Evolutionary conservation across 2,797 vertebrate genomes (phyloP), one percentile per base, ranked within the genome.

Genomic region (Peromyscus melanophrys): DNA sequence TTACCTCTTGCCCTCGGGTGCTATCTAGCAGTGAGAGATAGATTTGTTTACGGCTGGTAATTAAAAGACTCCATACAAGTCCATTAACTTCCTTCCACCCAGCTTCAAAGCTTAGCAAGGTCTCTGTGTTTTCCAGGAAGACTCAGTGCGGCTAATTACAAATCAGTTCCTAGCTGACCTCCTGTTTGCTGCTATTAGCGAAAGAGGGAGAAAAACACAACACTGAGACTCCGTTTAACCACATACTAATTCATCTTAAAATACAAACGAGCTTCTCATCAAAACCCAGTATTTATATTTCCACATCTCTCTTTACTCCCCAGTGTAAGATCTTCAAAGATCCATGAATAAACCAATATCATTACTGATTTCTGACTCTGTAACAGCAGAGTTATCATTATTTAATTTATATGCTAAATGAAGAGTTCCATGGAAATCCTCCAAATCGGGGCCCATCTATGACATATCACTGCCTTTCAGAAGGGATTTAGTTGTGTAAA

Each of bases 1-100:
- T 97, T 98, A 98, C 97, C 98, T 98, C 98, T 97, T 96, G 93
- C 94, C 97, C 97, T 95, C 95, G 96, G 98, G 98, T 98, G 98
- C 98, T 98, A 98, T 96, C 92, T 97, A 97, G 92, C 97, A 96
- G 97, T 94, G 96, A 96, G 94, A 96, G 94, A 97, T 90, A 96
- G 90, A 97, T 97, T 97, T 96, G 95, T 76, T 96, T 91, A 96
- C 89, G 84, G 91, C 84, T 93, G 89, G 55, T 92, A 96, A 97
- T 97, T 97, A 96, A 96, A 96, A 97, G 96, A 95, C 89, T 95
- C 96, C 59, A 90, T 78, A 46, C 69, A 97, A 96, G 87, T 97
- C 87, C 93, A 97, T 96, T 96, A 95, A 96, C 96, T 94, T 93
- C 96, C 90, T 97, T 95, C 40, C 55, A 97, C 65, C 96, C 94